Evolutionary conservation across 2,888 invertebrate genomes (phyloP).

Genomic region (Omphaloscelis lunosa): DNA sequence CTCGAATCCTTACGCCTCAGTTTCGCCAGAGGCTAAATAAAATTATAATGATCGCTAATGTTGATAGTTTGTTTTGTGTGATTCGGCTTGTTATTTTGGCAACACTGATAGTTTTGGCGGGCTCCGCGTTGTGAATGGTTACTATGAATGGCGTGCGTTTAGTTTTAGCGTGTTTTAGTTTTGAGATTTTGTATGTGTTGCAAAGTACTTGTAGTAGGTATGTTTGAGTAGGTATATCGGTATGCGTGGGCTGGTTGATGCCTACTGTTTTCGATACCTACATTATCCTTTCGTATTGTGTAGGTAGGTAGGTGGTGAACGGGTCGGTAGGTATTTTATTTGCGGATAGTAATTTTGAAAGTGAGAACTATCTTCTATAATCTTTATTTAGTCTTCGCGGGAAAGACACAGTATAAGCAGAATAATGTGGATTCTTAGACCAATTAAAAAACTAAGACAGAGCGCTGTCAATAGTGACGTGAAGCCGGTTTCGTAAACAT

Average conservation of each 20-base stretch:
- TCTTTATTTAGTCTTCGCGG: background rate
- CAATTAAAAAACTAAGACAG: too few relatives aligned
- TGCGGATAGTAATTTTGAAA: background rate
- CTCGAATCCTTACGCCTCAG: slow-evolving; percentile 76
- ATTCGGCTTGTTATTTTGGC: slow-evolving; percentile 81
- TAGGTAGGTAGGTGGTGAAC: slow-evolving; percentile 23
- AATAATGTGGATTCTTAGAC: background rate
- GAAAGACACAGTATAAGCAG: background rate
- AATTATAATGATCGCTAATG: slow-evolving; percentile 81
- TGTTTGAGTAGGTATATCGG: slow-evolving; percentile 58
- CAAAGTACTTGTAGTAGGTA: slow-evolving; percentile 55
- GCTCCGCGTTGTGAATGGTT: slow-evolving; percentile 76
- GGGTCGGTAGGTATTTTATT: slow-evolving; percentile 43
- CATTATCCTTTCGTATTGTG: slow-evolving; percentile 37
- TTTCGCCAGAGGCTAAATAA: slow-evolving; percentile 81
- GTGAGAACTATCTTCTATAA: background rate
- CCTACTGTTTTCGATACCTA: slow-evolving; percentile 65
- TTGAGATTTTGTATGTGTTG: slow-evolving; percentile 67
- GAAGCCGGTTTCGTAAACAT: too few relatives aligned
- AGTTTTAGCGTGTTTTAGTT: slow-evolving; percentile 67
- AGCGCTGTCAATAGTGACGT: too few relatives aligned
- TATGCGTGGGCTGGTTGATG: slow-evolving; percentile 63
- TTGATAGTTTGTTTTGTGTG: slow-evolving; percentile 80
- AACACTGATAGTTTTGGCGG: slow-evolving; percentile 80
- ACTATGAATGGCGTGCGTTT: slow-evolving; percentile 73